These are phyloP conservation scores for Varanus komodoensis DNA, from an alignment of 2,113 vertebrate genomes.

Conservation along the genomic window DNA sequence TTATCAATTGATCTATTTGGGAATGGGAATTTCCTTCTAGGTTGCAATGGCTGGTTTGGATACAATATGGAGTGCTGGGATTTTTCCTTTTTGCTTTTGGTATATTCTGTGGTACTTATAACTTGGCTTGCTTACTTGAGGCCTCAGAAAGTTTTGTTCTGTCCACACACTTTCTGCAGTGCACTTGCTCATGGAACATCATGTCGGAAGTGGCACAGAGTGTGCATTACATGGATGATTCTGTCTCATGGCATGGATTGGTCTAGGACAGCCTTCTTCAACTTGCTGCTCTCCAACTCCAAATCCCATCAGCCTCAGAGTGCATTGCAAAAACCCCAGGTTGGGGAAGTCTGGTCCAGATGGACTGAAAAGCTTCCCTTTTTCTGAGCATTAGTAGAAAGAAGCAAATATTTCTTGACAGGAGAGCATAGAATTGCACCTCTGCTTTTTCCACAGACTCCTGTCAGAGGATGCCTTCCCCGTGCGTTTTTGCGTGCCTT, in stretches of 20 bases:
- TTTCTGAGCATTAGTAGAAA: background rate
- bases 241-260: background rate
- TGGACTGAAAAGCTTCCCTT: too few species aligned
- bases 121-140: background rate
- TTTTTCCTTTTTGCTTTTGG: background rate
- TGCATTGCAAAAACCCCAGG: too few species aligned
- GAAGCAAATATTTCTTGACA: conserved; percentile 24
- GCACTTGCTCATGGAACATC: too few species aligned
- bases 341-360: background rate
- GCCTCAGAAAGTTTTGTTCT: background rate
- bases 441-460: conserved; percentile 7
- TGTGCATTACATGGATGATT: background rate
- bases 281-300: too few species aligned
- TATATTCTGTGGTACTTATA: background rate
- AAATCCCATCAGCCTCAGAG: too few species aligned
- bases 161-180: background rate
- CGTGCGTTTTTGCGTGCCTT: fast-evolving
- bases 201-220: background rate
- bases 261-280: too few species aligned
- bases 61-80: background rate
- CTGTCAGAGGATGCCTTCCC: conserved; percentile 9
- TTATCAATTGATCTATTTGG: background rate
- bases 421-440: background rate
- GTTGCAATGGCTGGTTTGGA: background rate
- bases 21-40: background rate